These are phyloP conservation scores for Cossypha caffra DNA, from an alignment of 2,797 vertebrate genomes.

Conservation along the genomic window DNA sequence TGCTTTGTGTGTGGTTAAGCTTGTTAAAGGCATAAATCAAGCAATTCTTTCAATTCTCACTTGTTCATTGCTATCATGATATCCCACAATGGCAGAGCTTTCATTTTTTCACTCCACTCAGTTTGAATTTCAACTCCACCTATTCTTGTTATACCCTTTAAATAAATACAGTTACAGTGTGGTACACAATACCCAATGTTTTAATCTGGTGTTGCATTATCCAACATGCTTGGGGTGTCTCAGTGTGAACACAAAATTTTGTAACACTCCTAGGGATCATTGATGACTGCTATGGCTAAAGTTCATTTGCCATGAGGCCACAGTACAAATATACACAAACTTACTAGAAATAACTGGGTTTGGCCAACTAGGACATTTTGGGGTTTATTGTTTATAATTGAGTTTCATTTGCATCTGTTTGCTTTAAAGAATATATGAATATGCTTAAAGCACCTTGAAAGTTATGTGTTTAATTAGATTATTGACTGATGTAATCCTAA, in stretches of 20 bases:
- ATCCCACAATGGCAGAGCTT: neutral
- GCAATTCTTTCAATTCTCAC: neutral
- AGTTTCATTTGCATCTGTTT: neutral
- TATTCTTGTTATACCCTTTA: neutral
- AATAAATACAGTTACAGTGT: neutral
- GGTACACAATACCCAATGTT: neutral
- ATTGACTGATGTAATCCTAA: neutral
- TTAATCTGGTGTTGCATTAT: neutral
- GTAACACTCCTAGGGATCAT: neutral
- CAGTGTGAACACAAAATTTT: neutral
- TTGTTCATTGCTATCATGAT: neutral
- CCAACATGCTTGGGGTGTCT: neutral
- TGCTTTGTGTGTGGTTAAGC: conserved; percentile 6
- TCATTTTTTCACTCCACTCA: neutral
- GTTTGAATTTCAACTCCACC: neutral
- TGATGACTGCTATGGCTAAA: neutral
- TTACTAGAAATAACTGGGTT: neutral
- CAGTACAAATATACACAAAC: neutral
- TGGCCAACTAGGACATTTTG: neutral
- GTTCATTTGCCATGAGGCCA: neutral
- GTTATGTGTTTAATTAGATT: neutral
- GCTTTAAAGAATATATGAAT: neutral
- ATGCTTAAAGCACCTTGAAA: neutral
- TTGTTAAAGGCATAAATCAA: neutral
- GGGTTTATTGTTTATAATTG: neutral